phyloP scores from a whole-genome alignment of 2,888 invertebrate species.

The Chrysomela aeneicollis region DNA sequence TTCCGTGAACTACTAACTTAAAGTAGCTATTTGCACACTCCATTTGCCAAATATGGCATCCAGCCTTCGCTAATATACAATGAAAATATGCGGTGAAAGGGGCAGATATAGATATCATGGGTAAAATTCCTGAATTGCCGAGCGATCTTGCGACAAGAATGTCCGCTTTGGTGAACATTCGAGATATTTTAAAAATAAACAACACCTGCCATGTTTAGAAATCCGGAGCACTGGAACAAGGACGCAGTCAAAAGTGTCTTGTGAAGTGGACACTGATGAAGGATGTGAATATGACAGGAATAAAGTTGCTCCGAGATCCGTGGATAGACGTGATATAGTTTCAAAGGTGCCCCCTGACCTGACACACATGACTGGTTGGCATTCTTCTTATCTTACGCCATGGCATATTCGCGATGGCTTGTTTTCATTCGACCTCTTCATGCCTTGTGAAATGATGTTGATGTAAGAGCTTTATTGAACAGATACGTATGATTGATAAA shows the following conservation, averaged over 20 bases:
- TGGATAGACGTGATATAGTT: constrained; percentile 50
- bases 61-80: not conserved
- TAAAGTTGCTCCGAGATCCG: constrained; percentile 49
- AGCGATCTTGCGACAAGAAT: constrained; percentile 9
- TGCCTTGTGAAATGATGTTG: too few species aligned
- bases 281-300: constrained; percentile 46
- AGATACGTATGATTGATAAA: too few species aligned
- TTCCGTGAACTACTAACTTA: too few species aligned
- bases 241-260: constrained; percentile 36
- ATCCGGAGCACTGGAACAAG: constrained; percentile 37
- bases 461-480: too few species aligned
- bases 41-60: not conserved
- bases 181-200: constrained; percentile 15
- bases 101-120: constrained; percentile 12
- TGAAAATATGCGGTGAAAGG: constrained; percentile 18
- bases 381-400: constrained; percentile 46
- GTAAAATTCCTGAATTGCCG: constrained; percentile 13
- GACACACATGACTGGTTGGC: constrained; percentile 51
- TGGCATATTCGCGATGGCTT: constrained; percentile 45
- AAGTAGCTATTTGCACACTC: too few species aligned
- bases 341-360: constrained; percentile 49
- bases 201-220: constrained; percentile 24
- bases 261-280: constrained; percentile 41
- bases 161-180: constrained; percentile 9
- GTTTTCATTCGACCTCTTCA: not conserved